Base-by-base conservation (phyloP, 2,888 invertebrate genomes). In the Pachliopta kotzebuea region DNA sequence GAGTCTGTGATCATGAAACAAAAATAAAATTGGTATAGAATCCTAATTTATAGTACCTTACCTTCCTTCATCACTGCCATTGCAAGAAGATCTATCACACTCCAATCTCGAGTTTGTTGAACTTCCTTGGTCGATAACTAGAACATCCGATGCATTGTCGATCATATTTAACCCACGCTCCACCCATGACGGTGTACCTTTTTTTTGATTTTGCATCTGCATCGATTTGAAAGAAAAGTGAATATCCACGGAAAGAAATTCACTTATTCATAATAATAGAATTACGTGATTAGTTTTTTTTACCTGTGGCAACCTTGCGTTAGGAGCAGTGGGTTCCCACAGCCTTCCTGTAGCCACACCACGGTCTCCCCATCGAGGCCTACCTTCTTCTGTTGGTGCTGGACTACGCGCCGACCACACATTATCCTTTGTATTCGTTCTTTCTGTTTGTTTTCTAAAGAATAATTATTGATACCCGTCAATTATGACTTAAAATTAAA, bases 281-380 rank as follows among this genome's bases (percentile, higher is more conserved):
- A 20, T 14, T 50, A n/a, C 50, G 8, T 53, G 4, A 2, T 23
- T 4, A 11, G 8, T 11, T 21, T 21, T 2, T 50, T 61, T 61
- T 71, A 92, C 92, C 83, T 91, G 92, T 65, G 92, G 93, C 58
- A 93, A 76, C 69, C 92, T 81, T 42, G 86, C 90, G 58, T 83
- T 90, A 4, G 92, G 90, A 8, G 86, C 86, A 24, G 90, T 89
- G 26, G 94, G 93, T 72, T 94, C 94, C 95, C 95, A 95, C 45
- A 95, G 92, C 63, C 94, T 93, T 18, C 94, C 94, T 2, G 94
- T 94, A 55, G 94, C 94, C 37, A 94, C 93, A 1, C 94, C 94
- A 65, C 94, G 92, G 80, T 95, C 96, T 14, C 95, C 95, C 96
- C 96, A 96, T 70, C 95, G 94, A 0, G 93, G 93, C 4, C 96